These are phyloP conservation scores for Apamea anceps DNA, from an alignment of 2,888 invertebrate genomes.

Conservation along the genomic window DNA sequence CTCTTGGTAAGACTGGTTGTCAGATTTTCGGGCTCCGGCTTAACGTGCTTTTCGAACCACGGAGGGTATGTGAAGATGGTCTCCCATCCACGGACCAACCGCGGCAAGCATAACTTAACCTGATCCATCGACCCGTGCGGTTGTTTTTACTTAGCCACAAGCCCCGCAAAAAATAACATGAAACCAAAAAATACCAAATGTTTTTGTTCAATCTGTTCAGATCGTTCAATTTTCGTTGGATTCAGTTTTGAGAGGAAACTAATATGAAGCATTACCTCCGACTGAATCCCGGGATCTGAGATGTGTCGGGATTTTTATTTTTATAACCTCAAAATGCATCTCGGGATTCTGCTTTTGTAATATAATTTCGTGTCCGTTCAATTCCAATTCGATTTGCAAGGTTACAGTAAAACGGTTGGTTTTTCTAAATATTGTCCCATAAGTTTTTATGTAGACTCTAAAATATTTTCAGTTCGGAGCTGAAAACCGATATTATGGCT, in stretches of 20 bases:
- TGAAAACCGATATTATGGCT: slow-evolving; percentile 1
- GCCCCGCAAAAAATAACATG: slow-evolving; percentile 37
- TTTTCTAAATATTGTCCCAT: slow-evolving; percentile 43
- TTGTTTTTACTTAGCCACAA: not conserved
- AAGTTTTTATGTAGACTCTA: slow-evolving; percentile 41
- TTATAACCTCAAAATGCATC: slow-evolving; percentile 68
- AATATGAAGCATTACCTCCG: slow-evolving; percentile 70
- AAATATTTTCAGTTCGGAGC: slow-evolving; percentile 3
- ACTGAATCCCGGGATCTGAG: slow-evolving; percentile 56
- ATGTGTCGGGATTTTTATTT: slow-evolving; percentile 64
- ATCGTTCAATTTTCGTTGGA: slow-evolving; percentile 70
- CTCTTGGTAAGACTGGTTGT: not conserved
- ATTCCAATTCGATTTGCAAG: slow-evolving; percentile 55
- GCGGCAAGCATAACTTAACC: not conserved
- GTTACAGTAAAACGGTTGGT: slow-evolving; percentile 33
- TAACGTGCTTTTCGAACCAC: not conserved
- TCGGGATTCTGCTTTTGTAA: slow-evolving; percentile 58
- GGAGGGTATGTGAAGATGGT: not conserved
- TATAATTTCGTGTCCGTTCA: slow-evolving; percentile 49
- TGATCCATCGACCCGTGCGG: not conserved
- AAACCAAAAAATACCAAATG: slow-evolving; percentile 42
- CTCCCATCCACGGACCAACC: not conserved
- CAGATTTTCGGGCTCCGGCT: not conserved
- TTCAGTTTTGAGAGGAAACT: slow-evolving; percentile 65
- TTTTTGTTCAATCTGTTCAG: slow-evolving; percentile 61